Evolutionary conservation across 2,797 vertebrate species (phyloP).

Genomic region (Halcyon smyrnensis): DNA sequence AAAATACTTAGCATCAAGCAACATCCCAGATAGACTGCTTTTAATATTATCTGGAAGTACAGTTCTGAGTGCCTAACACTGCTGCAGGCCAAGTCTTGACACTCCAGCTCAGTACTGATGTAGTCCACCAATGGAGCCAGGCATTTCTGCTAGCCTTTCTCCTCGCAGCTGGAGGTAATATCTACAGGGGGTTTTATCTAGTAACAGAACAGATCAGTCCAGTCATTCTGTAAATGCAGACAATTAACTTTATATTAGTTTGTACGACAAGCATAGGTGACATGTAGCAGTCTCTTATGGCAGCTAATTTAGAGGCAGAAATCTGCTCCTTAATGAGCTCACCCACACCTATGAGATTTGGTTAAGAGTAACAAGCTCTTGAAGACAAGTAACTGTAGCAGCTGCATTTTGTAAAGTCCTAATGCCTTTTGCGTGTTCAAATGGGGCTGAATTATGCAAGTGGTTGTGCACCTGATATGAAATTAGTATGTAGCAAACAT

Average conservation of each 20-base stretch:
- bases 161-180: not conserved
- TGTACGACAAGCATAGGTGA: not conserved
- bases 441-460: not conserved
- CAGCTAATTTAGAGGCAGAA: not conserved
- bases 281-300: not conserved
- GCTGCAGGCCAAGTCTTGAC: not conserved
- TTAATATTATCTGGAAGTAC: not conserved
- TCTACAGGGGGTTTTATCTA: not conserved
- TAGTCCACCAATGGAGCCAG: not conserved
- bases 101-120: not conserved
- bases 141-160: not conserved
- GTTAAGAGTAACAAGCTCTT: not conserved
- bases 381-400: not conserved
- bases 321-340: not conserved
- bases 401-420: not conserved
- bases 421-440: not conserved
- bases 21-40: not conserved
- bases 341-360: not conserved
- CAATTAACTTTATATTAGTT: not conserved
- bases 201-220: not conserved
- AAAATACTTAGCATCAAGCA: not conserved
- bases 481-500: not conserved
- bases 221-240: not conserved
- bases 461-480: not conserved
- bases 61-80: not conserved